Evolutionary conservation across 2,797 vertebrate genomes (phyloP), one percentile per base, ranked within the genome.

Genomic region (Crenuchus spilurus): DNA sequence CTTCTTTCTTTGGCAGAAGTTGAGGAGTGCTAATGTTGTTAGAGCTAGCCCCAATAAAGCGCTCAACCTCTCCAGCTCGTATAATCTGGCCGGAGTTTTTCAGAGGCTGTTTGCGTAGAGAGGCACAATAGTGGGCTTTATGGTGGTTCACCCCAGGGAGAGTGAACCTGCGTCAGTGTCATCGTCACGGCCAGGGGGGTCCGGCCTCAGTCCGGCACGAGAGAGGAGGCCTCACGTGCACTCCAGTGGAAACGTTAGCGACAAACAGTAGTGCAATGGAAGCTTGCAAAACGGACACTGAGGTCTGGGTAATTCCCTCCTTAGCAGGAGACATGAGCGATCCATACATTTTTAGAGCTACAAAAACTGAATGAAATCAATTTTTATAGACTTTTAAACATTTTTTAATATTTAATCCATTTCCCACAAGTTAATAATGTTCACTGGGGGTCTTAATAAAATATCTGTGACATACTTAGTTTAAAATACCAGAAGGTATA

Each of bases 121-220:
- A 41, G 55, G 67, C 54, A 76, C 76, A 74, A 71, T 76, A 16
- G 70, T 71, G 35, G 55, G 62, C 76, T 79, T 71, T 76, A 82
- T 76, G 39, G 61, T 42, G 10, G 70, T 76, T 61, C 28, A 76
- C 73, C 57, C 70, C 44, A 63, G 70, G 57, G 66, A 79, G 16
- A 24, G n/a, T 18, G 20, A 57, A 66, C 69, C 76, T 81, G 70
- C 73, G 61, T 82, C 80, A 81, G 39, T 70, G 72, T 70, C 69
- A 75, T 65, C 64, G 44, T 81, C 76, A 81, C 6, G 51, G 55
- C 35, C 57, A 2, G 61, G 49, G 64, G 52, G 72, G 72, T 78
- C 76, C 51, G 14, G 42, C 72, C 35, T 72, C 35, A 72, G 49
- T 57, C 46, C 28, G 31, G 64, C 61, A 72, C 10, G 64, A 69